phyloP scores from a whole-genome alignment of 2,113 vertebrate species.

The Psilopogon haemacephalus region DNA sequence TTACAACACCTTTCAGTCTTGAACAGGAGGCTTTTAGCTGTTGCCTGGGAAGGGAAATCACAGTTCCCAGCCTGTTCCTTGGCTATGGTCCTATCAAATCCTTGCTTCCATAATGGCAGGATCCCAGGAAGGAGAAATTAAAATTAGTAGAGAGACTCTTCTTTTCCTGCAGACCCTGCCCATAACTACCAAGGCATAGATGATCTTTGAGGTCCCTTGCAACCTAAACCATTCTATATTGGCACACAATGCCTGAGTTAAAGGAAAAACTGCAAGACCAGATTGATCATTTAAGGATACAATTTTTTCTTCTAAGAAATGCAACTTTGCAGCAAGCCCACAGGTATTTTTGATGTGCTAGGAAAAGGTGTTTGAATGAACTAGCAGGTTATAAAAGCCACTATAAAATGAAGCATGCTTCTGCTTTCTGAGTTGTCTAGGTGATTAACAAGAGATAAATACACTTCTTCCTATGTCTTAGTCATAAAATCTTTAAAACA shows the following conservation, averaged over 20 bases:
- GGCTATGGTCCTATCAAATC: not conserved
- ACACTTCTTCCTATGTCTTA: constrained; percentile 23
- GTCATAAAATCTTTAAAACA: constrained; percentile 23
- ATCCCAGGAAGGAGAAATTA: not conserved
- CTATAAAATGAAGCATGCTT: constrained; percentile 28
- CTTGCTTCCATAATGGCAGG: not conserved
- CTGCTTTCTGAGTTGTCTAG: constrained; percentile 66
- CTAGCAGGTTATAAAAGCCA: constrained; percentile 13
- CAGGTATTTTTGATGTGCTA: not conserved
- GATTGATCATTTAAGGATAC: not conserved
- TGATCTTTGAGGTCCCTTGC: too few species aligned
- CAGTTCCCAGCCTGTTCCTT: not conserved
- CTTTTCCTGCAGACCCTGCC: not conserved
- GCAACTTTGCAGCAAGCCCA: not conserved
- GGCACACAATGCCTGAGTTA: not conserved
- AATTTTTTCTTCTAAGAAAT: not conserved
- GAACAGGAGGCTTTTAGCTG: not conserved
- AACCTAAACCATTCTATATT: too few species aligned
- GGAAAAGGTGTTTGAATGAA: constrained; percentile 7
- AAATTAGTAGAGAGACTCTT: not conserved
- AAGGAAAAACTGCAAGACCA: not conserved
- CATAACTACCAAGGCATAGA: not conserved
- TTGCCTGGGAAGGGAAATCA: not conserved
- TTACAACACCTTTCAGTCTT: not conserved
- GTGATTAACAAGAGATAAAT: constrained; percentile 53